Base-by-base conservation (phyloP, 2,797 vertebrate genomes). In the Epinephelus coioides region DNA sequence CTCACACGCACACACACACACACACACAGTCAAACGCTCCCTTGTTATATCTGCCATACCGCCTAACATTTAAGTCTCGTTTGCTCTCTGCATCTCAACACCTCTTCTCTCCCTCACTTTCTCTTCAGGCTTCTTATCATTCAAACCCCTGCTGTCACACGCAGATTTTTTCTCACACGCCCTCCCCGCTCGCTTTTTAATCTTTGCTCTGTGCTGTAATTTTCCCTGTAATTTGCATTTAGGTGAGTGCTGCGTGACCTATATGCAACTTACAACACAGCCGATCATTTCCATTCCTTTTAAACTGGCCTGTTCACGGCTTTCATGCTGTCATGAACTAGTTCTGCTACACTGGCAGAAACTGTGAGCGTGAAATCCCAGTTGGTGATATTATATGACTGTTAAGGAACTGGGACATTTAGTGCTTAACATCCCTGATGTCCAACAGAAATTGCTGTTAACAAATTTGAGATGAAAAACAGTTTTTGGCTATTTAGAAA, bases 181-280 rank as follows among this genome's bases (percentile, higher is more conserved):
- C 17, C 15, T 47, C 21, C 23, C 4, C 0, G 1, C 23, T 9
- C 18, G 18, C 64, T 46, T 69, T 76, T 76, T 62, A 75, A 81
- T 84, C 72, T 66, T 63, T 50, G 15, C 53, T 38, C 21, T 12
- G 19, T 38, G 53, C 59, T 59, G 59, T 49, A 63, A 82, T 83
- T 79, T 54, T 18, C 19, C 59, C 50, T 65, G 17, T 63, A 51
- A 64, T 79, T 69, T 75, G 34, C 34, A 85, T 71, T 69, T 46
- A 73, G 67, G 49, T 38, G 54, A 70, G 38, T 6, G 49, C 49
- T 63, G 53, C 10, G 9, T 73, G 40, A 82, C 82, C 69, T 69
- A 63, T 15, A 69, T 63, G 64, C 61, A 50, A 63, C 46, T 71
- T 56, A 21, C 40, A 70, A 50, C 23, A n/a, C 23, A 23, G 56